A percentile compares a stretch with the other conserved stretches of the same genome.
Conservation (phyloP, 2,797 vertebrate species). For the Rhinella marina region DNA sequence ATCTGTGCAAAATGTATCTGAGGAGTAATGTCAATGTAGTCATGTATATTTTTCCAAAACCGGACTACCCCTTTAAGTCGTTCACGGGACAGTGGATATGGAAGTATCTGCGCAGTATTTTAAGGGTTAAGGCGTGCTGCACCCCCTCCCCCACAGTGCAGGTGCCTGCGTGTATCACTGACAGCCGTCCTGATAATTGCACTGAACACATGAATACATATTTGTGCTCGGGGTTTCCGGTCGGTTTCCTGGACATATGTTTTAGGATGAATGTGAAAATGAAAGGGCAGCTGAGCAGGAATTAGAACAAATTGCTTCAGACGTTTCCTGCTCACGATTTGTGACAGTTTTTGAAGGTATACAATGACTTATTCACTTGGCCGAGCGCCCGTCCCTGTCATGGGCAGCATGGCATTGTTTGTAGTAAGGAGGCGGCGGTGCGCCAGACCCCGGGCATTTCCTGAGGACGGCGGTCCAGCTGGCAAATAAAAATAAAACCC, state of each 20-base stretch:
- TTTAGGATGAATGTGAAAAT: slow-evolving; percentile 70
- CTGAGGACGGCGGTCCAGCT: slow-evolving; percentile 43
- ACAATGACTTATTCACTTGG: slow-evolving; percentile 49
- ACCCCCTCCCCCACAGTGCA: not conserved
- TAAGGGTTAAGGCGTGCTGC: not conserved
- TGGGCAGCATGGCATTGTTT: slow-evolving; percentile 39
- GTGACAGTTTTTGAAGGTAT: slow-evolving; percentile 40
- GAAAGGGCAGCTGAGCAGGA: slow-evolving; percentile 73
- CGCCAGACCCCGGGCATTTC: slow-evolving; percentile 41
- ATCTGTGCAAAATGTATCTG: too few species aligned
- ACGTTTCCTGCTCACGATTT: slow-evolving; percentile 53
- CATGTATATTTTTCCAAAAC: not conserved
- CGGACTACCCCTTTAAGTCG: too few species aligned
- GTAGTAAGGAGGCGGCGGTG: slow-evolving; percentile 24
- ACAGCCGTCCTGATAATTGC: slow-evolving; percentile 65
- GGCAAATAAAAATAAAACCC: not conserved
- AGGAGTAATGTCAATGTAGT: not conserved
- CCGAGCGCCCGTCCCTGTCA: slow-evolving; percentile 19
- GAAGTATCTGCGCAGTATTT: too few species aligned
- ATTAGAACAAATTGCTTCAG: slow-evolving; percentile 64
- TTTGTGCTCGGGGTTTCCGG: slow-evolving; percentile 69
- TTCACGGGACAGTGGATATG: not conserved
- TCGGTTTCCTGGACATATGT: slow-evolving; percentile 74
- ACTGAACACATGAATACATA: slow-evolving; percentile 66
- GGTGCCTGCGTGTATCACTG: slow-evolving; percentile 4